These are phyloP conservation scores for Protomyctophum bolini DNA, from an alignment of 2,113 vertebrate species.

Conservation along the genomic window DNA sequence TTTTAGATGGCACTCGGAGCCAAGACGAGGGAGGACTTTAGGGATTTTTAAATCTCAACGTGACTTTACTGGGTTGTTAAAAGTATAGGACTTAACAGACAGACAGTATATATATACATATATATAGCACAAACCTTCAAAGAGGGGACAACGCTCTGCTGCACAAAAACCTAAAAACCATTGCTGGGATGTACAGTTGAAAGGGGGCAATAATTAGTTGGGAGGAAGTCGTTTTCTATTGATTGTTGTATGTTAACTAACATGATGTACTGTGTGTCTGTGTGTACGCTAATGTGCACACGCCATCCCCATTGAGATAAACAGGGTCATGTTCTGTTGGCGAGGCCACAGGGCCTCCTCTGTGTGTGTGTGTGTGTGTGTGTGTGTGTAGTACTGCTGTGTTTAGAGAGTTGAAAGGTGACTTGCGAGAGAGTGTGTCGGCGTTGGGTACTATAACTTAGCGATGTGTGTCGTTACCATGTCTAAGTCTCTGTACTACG, in stretches of 20 bases:
- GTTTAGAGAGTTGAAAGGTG: constrained; percentile 50
- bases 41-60: constrained; percentile 66
- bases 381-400: neutral
- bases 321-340: constrained; percentile 71
- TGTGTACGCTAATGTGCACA: constrained; percentile 57
- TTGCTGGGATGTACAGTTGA: constrained; percentile 79
- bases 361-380: neutral
- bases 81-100: constrained; percentile 61
- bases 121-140: constrained; percentile 76
- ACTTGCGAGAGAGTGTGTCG: constrained; percentile 43
- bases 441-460: constrained; percentile 54
- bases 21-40: constrained; percentile 45
- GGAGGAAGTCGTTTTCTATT: constrained; percentile 72
- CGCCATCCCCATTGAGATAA: constrained; percentile 65
- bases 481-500: constrained; percentile 61
- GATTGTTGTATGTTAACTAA: constrained; percentile 64
- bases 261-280: constrained; percentile 64
- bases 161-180: constrained; percentile 76
- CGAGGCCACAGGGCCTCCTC: constrained; percentile 9
- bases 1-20: constrained; percentile 43
- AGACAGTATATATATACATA: constrained; percentile 47
- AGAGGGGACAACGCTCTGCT: constrained; percentile 72
- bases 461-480: constrained; percentile 58
- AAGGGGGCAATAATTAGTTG: constrained; percentile 74
- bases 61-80: constrained; percentile 54